Conservation (phyloP, 2,113 vertebrate genomes). For the Cottus gobio region DNA sequence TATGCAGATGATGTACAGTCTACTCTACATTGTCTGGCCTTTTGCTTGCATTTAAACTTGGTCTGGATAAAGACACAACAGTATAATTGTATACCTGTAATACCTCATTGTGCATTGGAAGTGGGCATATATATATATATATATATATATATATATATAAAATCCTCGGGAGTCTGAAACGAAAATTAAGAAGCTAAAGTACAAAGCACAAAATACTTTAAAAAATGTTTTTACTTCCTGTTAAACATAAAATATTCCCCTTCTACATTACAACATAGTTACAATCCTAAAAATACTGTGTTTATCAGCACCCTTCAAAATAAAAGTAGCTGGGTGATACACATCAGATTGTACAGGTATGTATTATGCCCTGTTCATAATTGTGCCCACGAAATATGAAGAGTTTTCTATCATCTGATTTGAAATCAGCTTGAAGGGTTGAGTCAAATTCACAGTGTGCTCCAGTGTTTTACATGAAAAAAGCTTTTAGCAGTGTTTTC, state of each 20-base stretch:
- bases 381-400: not conserved
- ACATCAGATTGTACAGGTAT: not conserved
- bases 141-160: no score
- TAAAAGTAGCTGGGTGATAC: not conserved
- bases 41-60: not conserved
- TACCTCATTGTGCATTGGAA: not conserved
- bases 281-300: not conserved
- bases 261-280: not conserved
- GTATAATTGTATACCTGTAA: not conserved
- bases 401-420: not conserved
- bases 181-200: not conserved
- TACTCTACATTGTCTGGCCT: not conserved
- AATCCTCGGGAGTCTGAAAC: not conserved
- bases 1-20: not conserved
- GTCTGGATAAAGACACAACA: not conserved
- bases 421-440: not conserved
- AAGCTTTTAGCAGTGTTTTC: not conserved
- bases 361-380: not conserved
- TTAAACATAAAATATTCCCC: not conserved
- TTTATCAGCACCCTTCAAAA: not conserved
- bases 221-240: not conserved
- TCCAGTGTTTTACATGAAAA: slow-evolving; percentile 6
- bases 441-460: not conserved
- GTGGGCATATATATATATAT: not conserved
- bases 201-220: not conserved